These are phyloP conservation scores for Elmis aenea DNA, from an alignment of 2,888 invertebrate species.

Conservation along the genomic window DNA sequence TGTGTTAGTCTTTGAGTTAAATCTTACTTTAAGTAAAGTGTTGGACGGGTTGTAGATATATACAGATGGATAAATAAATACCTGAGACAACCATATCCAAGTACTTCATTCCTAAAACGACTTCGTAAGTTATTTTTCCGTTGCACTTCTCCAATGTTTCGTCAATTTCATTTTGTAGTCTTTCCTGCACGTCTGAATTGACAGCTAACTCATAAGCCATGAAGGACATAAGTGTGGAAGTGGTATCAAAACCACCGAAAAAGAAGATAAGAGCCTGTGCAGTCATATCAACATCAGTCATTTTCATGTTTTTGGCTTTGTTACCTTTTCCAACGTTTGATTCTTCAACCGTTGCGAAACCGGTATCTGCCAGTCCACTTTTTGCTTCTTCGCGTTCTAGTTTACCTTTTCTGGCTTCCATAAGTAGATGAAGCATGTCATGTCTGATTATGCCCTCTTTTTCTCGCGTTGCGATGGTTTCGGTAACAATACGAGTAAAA, in stretches of 20 bases:
- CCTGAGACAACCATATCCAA: constrained; percentile 56
- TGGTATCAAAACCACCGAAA: constrained; percentile 51
- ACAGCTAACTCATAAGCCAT: constrained; percentile 54
- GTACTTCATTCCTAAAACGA: constrained; percentile 43
- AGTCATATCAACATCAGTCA: constrained; percentile 48
- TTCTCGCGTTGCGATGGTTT: constrained; percentile 3
- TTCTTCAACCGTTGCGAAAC: constrained; percentile 7
- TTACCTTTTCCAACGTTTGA: background rate
- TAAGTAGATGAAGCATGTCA: constrained; percentile 42
- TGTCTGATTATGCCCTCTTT: constrained; percentile 26
- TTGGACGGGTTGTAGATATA: too few species aligned
- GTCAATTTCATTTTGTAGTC: constrained; percentile 52
- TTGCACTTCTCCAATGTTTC: constrained; percentile 28
- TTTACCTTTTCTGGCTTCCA: constrained; percentile 33
- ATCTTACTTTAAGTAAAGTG: too few species aligned
- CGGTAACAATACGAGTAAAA: constrained; percentile 4
- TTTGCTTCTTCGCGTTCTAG: background rate
- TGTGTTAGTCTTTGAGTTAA: too few species aligned
- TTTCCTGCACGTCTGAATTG: constrained; percentile 55
- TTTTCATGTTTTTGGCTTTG: background rate
- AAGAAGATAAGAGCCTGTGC: constrained; percentile 55
- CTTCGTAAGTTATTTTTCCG: constrained; percentile 48
- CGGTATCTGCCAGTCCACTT: background rate
- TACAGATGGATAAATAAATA: too few species aligned
- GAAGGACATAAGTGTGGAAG: constrained; percentile 49